Evolutionary conservation across 1,140 invertebrate genomes (phyloP).

Genomic region (Polyergus mexicanus): DNA sequence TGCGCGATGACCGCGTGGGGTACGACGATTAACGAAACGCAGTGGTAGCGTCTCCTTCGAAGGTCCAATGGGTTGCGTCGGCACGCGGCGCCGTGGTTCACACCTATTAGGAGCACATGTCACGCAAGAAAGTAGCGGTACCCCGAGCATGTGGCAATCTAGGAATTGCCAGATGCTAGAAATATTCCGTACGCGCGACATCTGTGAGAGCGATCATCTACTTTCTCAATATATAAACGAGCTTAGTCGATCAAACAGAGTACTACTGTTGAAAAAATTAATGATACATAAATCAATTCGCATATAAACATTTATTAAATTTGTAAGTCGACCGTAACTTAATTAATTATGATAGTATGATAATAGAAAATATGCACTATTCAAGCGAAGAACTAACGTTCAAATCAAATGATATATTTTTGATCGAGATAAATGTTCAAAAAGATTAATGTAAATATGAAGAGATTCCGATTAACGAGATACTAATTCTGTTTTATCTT

Average conservation of each 20-base stretch:
- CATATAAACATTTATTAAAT: neutral
- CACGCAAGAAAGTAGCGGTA: neutral
- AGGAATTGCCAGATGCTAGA: no score
- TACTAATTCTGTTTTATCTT: neutral
- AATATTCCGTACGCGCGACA: neutral
- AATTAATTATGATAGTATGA: neutral
- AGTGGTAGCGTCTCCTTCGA: constrained; percentile 78
- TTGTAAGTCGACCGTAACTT: neutral
- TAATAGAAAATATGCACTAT: neutral
- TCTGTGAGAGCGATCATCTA: neutral
- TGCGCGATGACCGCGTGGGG: constrained; percentile 11
- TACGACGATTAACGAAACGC: constrained; percentile 64
- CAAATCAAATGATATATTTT: neutral
- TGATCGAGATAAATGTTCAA: neutral
- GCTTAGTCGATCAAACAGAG: neutral
- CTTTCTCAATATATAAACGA: neutral
- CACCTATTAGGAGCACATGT: constrained; percentile 82
- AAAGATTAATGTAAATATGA: neutral
- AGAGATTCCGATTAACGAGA: neutral
- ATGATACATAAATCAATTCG: neutral
- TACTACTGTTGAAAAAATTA: neutral
- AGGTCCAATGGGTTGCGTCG: constrained; percentile 85
- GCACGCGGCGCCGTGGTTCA: constrained; percentile 86
- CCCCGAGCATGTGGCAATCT: neutral
- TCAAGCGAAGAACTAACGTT: neutral